Conservation (phyloP, 2,797 vertebrate species). For the Bovichtus variegatus region DNA sequence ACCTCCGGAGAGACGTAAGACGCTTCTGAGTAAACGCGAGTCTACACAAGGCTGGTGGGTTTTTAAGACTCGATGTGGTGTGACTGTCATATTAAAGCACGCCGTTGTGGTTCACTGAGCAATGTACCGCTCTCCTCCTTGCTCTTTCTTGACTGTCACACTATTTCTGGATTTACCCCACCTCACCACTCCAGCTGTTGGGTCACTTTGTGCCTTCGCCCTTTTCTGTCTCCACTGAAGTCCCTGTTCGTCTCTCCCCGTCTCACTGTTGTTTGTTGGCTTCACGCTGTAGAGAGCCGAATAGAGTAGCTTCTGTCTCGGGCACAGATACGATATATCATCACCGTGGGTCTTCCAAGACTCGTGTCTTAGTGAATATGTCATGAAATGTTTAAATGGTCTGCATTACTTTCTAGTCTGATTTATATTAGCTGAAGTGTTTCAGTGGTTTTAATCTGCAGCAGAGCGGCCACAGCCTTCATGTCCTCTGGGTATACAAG, state of each 20-base stretch:
- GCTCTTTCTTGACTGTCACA: slow-evolving; percentile 43
- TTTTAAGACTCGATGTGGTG: slow-evolving; percentile 57
- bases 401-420: slow-evolving; percentile 22
- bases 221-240: slow-evolving; percentile 51
- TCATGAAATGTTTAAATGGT: slow-evolving; percentile 25
- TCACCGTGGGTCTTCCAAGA: background rate
- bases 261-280: slow-evolving; percentile 10
- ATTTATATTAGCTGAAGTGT: slow-evolving; percentile 46
- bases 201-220: slow-evolving; percentile 46
- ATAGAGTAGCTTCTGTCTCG: slow-evolving; percentile 5
- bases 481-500: slow-evolving; percentile 41
- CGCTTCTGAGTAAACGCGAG: slow-evolving; percentile 18
- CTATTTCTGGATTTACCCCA: slow-evolving; percentile 61
- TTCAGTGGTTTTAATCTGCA: slow-evolving; percentile 62
- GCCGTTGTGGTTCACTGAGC: slow-evolving; percentile 64
- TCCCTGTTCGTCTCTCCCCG: slow-evolving; percentile 11
- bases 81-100: slow-evolving; percentile 62
- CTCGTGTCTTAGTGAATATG: background rate
- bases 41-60: slow-evolving; percentile 44
- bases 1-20: background rate
- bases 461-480: slow-evolving; percentile 26
- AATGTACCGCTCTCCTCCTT: slow-evolving; percentile 45
- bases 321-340: background rate
- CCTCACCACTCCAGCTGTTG: slow-evolving; percentile 51
- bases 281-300: background rate